Base-by-base conservation (phyloP, 30 jellyfish, hydroid and myxozoan species). In the Turritopsis dohrnii region DNA sequence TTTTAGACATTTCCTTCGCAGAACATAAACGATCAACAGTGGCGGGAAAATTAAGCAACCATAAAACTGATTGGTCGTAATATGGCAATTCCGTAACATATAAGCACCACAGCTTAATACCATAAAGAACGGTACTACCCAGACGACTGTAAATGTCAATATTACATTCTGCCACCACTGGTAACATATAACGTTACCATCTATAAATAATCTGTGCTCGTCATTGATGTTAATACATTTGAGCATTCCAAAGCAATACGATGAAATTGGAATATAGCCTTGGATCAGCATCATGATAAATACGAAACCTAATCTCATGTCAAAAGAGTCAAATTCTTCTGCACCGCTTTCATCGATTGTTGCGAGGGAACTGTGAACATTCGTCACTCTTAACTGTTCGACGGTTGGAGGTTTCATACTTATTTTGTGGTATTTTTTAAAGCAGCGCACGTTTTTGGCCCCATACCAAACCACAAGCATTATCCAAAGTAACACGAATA, bases 111-210 rank as follows among this genome's bases (percentile, higher is more conserved):
- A 19, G 84, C 65, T 53, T 13, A 84, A 29, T 1, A 53, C 26
- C 0, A 84, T 18, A 66, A 84, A 84, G 29, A 71, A 74, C 29
- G 90, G 90, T 0, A 75, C 29, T 71, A 84, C 81, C 90, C 90
- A 84, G 16, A 65, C 31, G 16, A 72, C 72, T 4, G 90, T 71
- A 4, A 75, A 76, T 1, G 26, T 22, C 18, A 84, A 60, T 24
- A 84, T 21, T 53, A 52, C 27, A 66, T 84, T 28, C 77, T 84
- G 90, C 90, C 90, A 84, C 84, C 72, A 21, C 21, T 25, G 60
- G 82, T 27, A 31, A 71, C 90, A 84, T 28, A 29, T 21, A 28
- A 84, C 79, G 66, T 74, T 29, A 1, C 90, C 90, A 21, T 84
- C 85, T n/a, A 54, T 65, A 60, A 52, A 53, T 71, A 84, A 30